phyloP scores from a whole-genome alignment of 2,888 invertebrate species.

The Cosmia trapezina region DNA sequence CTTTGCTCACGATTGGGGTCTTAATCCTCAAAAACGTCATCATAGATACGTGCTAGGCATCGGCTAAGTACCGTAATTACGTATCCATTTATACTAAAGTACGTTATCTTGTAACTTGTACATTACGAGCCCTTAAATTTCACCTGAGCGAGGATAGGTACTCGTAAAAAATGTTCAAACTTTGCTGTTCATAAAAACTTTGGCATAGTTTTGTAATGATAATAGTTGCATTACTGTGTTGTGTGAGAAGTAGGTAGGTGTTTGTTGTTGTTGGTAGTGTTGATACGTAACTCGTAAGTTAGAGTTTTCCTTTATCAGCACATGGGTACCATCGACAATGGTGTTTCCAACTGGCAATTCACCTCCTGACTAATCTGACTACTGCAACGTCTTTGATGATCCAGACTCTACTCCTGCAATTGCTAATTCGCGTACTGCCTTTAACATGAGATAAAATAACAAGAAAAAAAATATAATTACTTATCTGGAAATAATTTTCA shows the following conservation, averaged over 20 bases:
- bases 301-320: no score
- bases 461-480: background rate
- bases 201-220: conserved; percentile 34
- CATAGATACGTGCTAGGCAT: background rate
- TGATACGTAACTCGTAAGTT: no score
- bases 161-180: conserved; percentile 48
- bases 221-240: background rate
- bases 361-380: background rate
- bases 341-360: background rate
- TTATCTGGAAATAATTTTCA: conserved; percentile 18
- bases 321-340: background rate
- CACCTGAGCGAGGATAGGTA: conserved; percentile 16
- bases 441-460: background rate
- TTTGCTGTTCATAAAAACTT: conserved; percentile 36
- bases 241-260: background rate
- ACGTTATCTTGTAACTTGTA: conserved; percentile 55
- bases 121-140: conserved; percentile 35
- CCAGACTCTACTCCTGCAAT: background rate
- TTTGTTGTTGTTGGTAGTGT: background rate
- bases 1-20: background rate
- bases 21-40: background rate
- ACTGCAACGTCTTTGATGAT: background rate
- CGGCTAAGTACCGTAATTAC: conserved; percentile 18
- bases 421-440: background rate
- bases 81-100: conserved; percentile 50